Base-by-base conservation (phyloP, 2,888 invertebrate genomes). In the Drosophila peninsularis region DNA sequence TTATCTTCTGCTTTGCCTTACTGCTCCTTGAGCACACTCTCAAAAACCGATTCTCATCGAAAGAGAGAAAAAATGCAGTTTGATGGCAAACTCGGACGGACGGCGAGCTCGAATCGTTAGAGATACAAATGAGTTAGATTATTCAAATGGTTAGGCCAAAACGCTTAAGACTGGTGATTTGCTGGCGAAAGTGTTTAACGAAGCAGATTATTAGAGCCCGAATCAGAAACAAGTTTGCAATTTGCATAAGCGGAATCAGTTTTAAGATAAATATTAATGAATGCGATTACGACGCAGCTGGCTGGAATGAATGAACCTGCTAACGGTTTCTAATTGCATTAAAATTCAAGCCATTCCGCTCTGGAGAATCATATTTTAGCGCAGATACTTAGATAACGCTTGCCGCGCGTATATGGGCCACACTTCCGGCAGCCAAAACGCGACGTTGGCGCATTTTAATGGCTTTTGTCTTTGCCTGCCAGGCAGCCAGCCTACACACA, bases 381-480 rank as follows among this genome's bases (percentile, higher is more conserved):
- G 45, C 53, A 60, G 60, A 75, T 56, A 42, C 44, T 47, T 30
- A 41, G 55, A 58, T 41, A 60, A 24, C 39, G 21, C 19, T 24
- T n/a, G 21, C 17, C 27, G 44, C 32, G 10, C 67, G 56, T 70
- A 83, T 80, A 66, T 84, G 72, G 77, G 68, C 57, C 86, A 78
- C 71, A 73, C 45, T 88, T 83, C 86, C 86, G 82, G 14, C 61
- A 32, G 44, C 53, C 69, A 70, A 67, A 84, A 61, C 66, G 82
- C 82, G 82, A 87, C 82, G 79, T 78, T 73, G 63, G 80, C 78
- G 86, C 78, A 71, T 82, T 88, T 83, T 88, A 83, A 83, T 88
- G 88, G 86, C 78, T 72, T 87, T 87, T 87, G 84, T 82, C 82
- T 87, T 81, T 78, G 78, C 14, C 47, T 27, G 11, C 37, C 19